A percentile compares a stretch with the other conserved stretches of the same genome.
Evolutionary conservation across 1,140 invertebrate species (phyloP).

Genomic region (Arctopsyche grandis): DNA sequence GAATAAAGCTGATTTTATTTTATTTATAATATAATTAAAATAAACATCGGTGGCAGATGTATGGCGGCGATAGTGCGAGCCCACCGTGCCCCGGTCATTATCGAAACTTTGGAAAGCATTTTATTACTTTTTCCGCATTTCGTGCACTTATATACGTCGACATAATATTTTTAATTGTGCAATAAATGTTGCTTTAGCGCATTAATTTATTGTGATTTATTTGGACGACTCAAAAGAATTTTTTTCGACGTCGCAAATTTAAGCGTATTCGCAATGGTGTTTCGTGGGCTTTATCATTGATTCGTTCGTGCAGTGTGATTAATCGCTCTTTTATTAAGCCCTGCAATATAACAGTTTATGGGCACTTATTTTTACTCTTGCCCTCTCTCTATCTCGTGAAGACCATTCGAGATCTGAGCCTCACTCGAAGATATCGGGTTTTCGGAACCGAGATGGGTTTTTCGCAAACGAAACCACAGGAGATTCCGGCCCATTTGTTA

Average conservation of each 20-base stretch:
- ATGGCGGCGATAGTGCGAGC: slow-evolving; percentile 27
- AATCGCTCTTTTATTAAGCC: slow-evolving; percentile 14
- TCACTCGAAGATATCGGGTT: slow-evolving; percentile 20
- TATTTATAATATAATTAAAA: slow-evolving; percentile 40
- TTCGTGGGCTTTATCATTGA: not conserved
- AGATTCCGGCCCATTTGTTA: slow-evolving; percentile 45
- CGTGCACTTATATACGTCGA: slow-evolving; percentile 24
- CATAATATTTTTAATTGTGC: slow-evolving; percentile 22
- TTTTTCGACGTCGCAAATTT: not conserved
- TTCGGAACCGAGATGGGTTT: slow-evolving; percentile 17
- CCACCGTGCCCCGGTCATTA: not conserved
- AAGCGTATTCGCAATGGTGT: not conserved
- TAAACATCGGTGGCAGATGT: slow-evolving; percentile 36
- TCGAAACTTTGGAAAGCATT: slow-evolving; percentile 30
- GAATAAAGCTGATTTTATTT: slow-evolving; percentile 31
- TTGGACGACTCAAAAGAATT: not conserved
- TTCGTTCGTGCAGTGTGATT: not conserved
- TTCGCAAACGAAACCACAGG: slow-evolving; percentile 38
- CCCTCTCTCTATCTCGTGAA: slow-evolving; percentile 15
- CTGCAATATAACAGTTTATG: slow-evolving; percentile 34
- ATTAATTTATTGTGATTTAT: slow-evolving; percentile 31
- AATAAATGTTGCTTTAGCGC: slow-evolving; percentile 27
- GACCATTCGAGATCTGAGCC: slow-evolving; percentile 26
- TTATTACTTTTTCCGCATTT: slow-evolving; percentile 36
- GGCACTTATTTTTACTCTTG: slow-evolving; percentile 20